Percentiles rank a stretch among this genome's conserved stretches.
phyloP scores from a whole-genome alignment of 2,113 vertebrate species.

The Poecilia latipinna region DNA sequence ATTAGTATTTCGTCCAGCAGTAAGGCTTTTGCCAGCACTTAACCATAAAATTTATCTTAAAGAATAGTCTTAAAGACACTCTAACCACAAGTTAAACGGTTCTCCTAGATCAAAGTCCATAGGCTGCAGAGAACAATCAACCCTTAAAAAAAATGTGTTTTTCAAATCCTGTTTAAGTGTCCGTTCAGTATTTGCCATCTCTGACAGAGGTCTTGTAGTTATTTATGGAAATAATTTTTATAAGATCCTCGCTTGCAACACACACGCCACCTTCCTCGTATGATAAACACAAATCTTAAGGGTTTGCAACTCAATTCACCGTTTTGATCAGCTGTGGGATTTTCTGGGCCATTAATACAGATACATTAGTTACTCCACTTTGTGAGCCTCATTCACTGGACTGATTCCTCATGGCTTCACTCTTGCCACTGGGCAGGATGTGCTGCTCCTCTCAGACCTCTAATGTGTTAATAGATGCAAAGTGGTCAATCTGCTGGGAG shows the following conservation, averaged over 20 bases:
- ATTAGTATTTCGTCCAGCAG: too few relatives aligned
- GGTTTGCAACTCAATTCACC: background rate
- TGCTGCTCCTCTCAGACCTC: constrained; percentile 46
- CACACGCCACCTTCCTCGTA: too few relatives aligned
- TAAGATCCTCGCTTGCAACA: too few relatives aligned
- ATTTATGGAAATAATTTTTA: too few relatives aligned
- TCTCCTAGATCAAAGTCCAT: too few relatives aligned
- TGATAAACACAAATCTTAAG: background rate
- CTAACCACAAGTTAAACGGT: too few relatives aligned
- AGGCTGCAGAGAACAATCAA: background rate
- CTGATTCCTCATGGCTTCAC: constrained; percentile 35
- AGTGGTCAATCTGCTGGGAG: constrained; percentile 43
- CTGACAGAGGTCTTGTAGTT: too few relatives aligned
- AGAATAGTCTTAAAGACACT: too few relatives aligned
- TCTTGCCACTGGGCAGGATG: constrained; percentile 37
- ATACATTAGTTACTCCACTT: constrained; percentile 29
- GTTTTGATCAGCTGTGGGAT: background rate
- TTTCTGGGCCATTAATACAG: constrained; percentile 20
- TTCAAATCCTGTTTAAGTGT: background rate
- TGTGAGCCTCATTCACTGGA: constrained; percentile 37
- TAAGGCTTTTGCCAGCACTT: too few relatives aligned
- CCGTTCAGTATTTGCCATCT: too few relatives aligned
- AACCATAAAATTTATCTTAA: too few relatives aligned
- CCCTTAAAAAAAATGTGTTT: too few relatives aligned
- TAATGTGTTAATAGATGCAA: constrained; percentile 62